phyloP scores from a whole-genome alignment of 2,113 vertebrate species.

The Sporophila hypoxantha region DNA sequence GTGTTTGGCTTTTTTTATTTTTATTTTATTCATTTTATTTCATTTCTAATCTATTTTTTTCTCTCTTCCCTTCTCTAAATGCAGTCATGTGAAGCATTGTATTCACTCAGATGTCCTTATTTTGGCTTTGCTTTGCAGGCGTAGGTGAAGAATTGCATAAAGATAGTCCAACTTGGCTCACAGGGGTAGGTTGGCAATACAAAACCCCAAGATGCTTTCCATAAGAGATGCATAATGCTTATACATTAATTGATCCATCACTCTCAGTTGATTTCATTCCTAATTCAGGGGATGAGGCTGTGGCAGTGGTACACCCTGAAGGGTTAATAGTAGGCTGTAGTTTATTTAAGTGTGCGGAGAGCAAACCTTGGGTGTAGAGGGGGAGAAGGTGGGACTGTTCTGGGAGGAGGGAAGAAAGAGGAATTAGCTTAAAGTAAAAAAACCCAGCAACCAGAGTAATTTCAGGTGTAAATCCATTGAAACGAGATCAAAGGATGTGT shows the following conservation, averaged over 20 bases:
- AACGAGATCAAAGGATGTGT: background rate
- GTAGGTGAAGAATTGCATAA: conserved; percentile 50
- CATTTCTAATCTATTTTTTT: background rate
- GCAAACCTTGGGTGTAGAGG: background rate
- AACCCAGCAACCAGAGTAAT: background rate
- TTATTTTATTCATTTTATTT: background rate
- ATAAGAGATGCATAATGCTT: background rate
- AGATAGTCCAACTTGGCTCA: conserved; percentile 40
- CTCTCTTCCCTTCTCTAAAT: conserved; percentile 23
- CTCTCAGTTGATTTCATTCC: conserved; percentile 15
- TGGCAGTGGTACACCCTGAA: background rate
- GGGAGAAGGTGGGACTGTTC: background rate
- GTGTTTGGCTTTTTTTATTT: conserved; percentile 23
- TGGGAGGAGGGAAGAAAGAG: background rate
- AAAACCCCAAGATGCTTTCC: conserved; percentile 30
- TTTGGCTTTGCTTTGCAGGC: conserved; percentile 57
- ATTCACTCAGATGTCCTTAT: conserved; percentile 43
- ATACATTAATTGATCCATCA: conserved; percentile 42
- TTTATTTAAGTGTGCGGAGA: conserved; percentile 8
- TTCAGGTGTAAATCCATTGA: conserved; percentile 29
- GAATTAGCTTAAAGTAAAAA: background rate
- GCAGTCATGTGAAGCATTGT: conserved; percentile 39
- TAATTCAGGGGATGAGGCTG: background rate
- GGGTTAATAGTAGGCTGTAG: conserved; percentile 26
- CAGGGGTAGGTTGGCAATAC: background rate